Percentiles rank a stretch among this genome's conserved stretches.
phyloP scores from a whole-genome alignment of 2,888 invertebrate genomes.

The Ichneumoninae sp. region DNA sequence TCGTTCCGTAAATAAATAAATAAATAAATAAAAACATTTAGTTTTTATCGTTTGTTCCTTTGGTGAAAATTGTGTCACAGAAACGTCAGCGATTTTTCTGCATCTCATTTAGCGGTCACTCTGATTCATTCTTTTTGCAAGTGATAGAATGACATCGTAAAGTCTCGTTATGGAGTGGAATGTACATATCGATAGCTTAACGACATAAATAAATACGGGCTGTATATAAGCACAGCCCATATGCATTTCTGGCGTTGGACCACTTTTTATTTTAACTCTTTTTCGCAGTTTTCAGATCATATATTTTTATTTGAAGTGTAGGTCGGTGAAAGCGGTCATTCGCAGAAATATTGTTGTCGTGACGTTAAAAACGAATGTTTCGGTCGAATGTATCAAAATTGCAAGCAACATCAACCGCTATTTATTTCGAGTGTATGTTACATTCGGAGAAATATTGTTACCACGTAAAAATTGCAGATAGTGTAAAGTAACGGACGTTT shows the following conservation, averaged over 20 bases:
- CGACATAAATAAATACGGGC: not conserved
- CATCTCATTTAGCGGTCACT: no score
- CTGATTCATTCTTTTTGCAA: constrained; percentile 35
- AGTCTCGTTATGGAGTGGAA: constrained; percentile 21
- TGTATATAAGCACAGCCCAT: not conserved
- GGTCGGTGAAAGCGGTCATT: not conserved
- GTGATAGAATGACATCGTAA: constrained; percentile 49
- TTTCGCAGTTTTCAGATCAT: not conserved
- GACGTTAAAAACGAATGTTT: not conserved
- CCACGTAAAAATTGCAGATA: no score
- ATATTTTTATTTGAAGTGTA: not conserved
- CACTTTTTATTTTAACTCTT: not conserved
- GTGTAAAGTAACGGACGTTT: no score
- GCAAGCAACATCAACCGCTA: not conserved
- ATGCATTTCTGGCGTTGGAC: not conserved
- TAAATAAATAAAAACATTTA: no score
- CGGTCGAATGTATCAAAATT: not conserved
- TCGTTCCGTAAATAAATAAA: no score
- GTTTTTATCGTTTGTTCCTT: no score
- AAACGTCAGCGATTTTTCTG: no score
- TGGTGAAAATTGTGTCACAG: no score
- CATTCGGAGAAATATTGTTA: no score
- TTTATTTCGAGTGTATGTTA: no score
- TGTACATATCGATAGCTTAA: constrained; percentile 7
- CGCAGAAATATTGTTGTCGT: not conserved